phyloP scores from a whole-genome alignment of 1,140 invertebrate genomes.

The Dinoponera quadriceps region DNA sequence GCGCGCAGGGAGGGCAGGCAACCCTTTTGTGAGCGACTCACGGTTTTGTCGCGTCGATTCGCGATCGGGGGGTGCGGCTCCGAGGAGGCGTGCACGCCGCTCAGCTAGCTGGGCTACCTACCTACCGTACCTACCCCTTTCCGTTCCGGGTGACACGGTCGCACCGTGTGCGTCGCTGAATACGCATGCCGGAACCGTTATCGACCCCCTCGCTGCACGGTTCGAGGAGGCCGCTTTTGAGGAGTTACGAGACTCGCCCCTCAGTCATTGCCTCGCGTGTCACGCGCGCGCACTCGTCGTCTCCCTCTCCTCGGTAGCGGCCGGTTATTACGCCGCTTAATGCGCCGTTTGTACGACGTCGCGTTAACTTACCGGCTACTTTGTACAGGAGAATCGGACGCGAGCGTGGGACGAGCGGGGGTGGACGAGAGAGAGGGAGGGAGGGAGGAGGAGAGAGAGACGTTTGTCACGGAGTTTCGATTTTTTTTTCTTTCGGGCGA shows the following conservation, averaged over 20 bases:
- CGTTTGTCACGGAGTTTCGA: neutral
- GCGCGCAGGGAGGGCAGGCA: constrained; percentile 27
- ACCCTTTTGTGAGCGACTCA: constrained; percentile 38
- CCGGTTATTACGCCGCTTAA: constrained; percentile 61
- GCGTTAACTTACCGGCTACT: constrained; percentile 45
- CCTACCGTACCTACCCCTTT: constrained; percentile 67
- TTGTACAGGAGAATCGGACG: constrained; percentile 45
- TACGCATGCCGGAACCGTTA: constrained; percentile 63
- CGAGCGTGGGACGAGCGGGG: neutral
- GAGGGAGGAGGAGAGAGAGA: neutral
- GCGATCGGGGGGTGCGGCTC: constrained; percentile 68
- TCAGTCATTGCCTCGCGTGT: constrained; percentile 71
- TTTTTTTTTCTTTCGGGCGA: too few species aligned
- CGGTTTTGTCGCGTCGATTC: constrained; percentile 58
- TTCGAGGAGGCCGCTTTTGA: constrained; percentile 67
- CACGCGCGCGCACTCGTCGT: constrained; percentile 40
- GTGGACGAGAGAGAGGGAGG: neutral
- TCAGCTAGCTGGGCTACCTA: constrained; percentile 48
- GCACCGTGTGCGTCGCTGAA: constrained; percentile 47
- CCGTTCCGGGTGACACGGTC: constrained; percentile 49
- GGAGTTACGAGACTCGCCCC: constrained; percentile 64
- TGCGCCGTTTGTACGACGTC: constrained; percentile 64
- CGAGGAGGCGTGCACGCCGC: constrained; percentile 73
- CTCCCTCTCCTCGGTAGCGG: constrained; percentile 39
- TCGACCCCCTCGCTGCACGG: constrained; percentile 63